Evolutionary conservation across 2,888 invertebrate species (phyloP), one percentile per base, ranked within the genome.

Genomic region (Gibbula magus): DNA sequence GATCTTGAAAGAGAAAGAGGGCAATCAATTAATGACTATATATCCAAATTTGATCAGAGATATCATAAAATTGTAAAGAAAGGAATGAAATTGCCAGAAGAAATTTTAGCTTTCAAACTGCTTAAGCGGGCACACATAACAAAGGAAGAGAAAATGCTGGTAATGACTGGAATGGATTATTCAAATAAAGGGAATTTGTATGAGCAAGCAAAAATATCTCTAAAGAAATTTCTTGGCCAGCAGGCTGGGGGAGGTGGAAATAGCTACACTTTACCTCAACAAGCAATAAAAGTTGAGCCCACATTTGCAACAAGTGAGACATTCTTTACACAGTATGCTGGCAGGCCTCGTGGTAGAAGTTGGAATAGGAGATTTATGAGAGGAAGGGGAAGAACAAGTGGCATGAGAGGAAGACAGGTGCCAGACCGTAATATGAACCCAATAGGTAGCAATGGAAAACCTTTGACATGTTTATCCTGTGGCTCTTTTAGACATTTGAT

Each of bases 401-500:
- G 56, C 56, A 22, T 22, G 22, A 54, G 56, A 8, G 22, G 22
- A 8, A 20, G 10, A 8, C 22, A 54, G 10, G 5, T n/a, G 56
- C 8, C 20, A 4, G 22, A 54, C 5, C 20, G 51, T 45, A 39
- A 39, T 45, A 20, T 75, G 20, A 75, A 75, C 25, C 39, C 35
- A 35, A 18, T 45, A 45, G 77, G 77, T 3, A 8, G 25, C 7
- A 32, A 80, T 61, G 80, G 80, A 3, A 66, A 78, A 16, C 66
- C 45, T 45, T 7, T 80, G 2, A 39, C 18, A 25, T 78, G 80
- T 32, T 39, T 16, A 61, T 16, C 45, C 4, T 80, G 76, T 67
- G 80, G 66, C 13, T 78, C 77, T 25, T 80, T 25, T 39, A 20
- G 80, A 22, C 80, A 80, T 78, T 18, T 80, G 20, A 22, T 77